These are phyloP conservation scores for Limnephilus auricula DNA, from an alignment of 2,888 invertebrate species.

Conservation along the genomic window DNA sequence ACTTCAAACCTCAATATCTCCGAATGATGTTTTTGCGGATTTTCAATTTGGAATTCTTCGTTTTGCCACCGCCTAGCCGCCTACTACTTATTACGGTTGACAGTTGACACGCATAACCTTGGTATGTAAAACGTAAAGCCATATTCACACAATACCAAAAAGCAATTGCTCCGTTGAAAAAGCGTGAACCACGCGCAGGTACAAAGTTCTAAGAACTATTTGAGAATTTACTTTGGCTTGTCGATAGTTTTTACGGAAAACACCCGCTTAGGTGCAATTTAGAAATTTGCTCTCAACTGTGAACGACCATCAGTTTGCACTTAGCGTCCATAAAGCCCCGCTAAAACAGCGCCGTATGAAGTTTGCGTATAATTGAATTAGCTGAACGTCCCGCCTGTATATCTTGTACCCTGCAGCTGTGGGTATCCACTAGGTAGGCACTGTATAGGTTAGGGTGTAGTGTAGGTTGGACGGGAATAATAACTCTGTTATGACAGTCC, in stretches of 20 bases:
- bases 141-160: background rate
- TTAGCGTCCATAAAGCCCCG: background rate
- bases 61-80: too few relatives aligned
- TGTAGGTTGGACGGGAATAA: slow-evolving; percentile 8
- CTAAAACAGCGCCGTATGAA: background rate
- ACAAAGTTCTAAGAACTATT: background rate
- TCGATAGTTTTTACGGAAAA: background rate
- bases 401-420: background rate
- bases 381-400: background rate
- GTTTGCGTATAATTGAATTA: slow-evolving; percentile 17
- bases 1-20: too few relatives aligned
- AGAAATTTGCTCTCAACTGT: background rate
- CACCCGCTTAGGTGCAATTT: background rate
- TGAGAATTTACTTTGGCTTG: background rate
- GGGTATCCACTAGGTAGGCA: background rate
- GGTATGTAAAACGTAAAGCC: background rate
- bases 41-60: too few relatives aligned
- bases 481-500: slow-evolving; percentile 19
- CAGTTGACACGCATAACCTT: background rate
- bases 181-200: background rate
- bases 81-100: too few relatives aligned
- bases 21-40: too few relatives aligned
- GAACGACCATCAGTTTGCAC: background rate
- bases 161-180: background rate
- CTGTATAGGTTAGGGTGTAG: background rate